A percentile compares a stretch with the other conserved stretches of the same genome.
These are phyloP conservation scores for Leptinotarsa juncta DNA, from an alignment of 2,888 invertebrate genomes.

Conservation along the genomic window DNA sequence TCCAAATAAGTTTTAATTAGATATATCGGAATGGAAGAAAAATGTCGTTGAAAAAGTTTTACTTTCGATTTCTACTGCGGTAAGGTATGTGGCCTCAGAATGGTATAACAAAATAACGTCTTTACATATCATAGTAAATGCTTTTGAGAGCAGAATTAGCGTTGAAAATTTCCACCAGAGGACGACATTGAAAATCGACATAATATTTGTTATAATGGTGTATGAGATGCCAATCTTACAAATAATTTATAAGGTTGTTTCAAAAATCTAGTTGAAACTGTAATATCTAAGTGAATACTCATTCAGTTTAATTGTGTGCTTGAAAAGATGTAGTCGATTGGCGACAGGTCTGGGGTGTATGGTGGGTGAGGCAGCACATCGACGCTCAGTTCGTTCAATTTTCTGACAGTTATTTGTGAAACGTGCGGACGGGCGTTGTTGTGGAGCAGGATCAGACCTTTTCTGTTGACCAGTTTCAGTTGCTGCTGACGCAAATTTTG, in stretches of 20 bases:
- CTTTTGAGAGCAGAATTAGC: background rate
- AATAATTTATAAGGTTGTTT: background rate
- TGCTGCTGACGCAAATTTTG: too few species aligned
- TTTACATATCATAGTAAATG: background rate
- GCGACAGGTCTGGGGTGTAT: too few species aligned
- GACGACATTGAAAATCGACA: background rate
- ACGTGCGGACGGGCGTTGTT: too few species aligned
- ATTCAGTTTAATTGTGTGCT: too few species aligned
- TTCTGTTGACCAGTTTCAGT: too few species aligned
- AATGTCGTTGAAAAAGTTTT: conserved; percentile 10
- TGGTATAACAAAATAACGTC: background rate
- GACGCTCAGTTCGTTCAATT: too few species aligned
- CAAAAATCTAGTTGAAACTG: too few species aligned
- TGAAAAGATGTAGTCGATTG: too few species aligned
- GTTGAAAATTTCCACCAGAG: background rate
- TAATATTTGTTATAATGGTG: background rate
- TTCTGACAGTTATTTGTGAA: too few species aligned
- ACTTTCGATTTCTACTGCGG: conserved; percentile 2
- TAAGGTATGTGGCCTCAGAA: background rate
- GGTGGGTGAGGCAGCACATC: too few species aligned
- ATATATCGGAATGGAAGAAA: background rate
- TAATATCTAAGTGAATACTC: too few species aligned
- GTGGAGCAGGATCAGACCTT: too few species aligned
- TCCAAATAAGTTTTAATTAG: background rate
- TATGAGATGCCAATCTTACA: background rate